phyloP scores from a whole-genome alignment of 2,113 vertebrate species.

The Petrocephalus zakoni region DNA sequence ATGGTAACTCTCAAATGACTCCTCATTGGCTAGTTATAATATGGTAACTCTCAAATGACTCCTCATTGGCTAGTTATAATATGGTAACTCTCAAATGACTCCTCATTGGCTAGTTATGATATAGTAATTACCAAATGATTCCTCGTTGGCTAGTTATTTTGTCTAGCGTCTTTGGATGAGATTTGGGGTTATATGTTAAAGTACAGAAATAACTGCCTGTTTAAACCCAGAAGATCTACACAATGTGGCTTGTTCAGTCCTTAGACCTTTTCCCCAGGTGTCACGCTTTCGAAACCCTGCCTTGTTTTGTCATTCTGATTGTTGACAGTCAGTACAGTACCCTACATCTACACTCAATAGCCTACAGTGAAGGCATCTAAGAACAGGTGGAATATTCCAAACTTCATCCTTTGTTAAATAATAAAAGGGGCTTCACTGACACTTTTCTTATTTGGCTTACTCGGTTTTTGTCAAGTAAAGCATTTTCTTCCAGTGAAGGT shows the following conservation, averaged over 20 bases:
- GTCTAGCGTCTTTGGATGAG: neutral
- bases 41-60: neutral
- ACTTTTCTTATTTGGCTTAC: neutral
- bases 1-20: neutral
- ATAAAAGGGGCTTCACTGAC: slow-evolving; percentile 6
- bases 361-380: slow-evolving; percentile 5
- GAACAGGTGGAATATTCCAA: slow-evolving; percentile 12
- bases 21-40: neutral
- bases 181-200: slow-evolving; percentile 7
- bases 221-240: neutral
- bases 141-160: neutral
- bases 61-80: neutral
- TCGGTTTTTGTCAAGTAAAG: neutral
- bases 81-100: neutral
- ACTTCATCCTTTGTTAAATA: slow-evolving; percentile 15
- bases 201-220: neutral
- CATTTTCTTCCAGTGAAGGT: slow-evolving; percentile 9
- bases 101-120: neutral
- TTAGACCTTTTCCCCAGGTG: neutral
- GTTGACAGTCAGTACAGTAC: neutral
- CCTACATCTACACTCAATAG: neutral
- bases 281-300: neutral
- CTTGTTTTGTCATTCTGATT: slow-evolving; percentile 4
- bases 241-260: neutral
- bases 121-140: neutral